Conservation (phyloP, 2,797 vertebrate species). For the Melanotaenia pygmaea region DNA sequence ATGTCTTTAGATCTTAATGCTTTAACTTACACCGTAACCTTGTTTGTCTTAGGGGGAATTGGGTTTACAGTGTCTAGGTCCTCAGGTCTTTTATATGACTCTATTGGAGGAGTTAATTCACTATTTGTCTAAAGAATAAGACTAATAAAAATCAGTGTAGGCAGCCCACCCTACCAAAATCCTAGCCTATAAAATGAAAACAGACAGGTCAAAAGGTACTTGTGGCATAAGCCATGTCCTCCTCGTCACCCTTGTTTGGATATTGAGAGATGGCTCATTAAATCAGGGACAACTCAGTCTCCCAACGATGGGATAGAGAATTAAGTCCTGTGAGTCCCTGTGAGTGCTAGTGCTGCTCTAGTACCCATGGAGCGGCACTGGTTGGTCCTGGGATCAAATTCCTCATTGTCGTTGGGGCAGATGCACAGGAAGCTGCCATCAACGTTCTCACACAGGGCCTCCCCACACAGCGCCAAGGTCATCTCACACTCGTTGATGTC, state of each 20-base stretch:
- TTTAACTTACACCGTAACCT: conserved; percentile 53
- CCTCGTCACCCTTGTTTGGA: conserved; percentile 75
- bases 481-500: conserved; percentile 85
- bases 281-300: conserved; percentile 76
- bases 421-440: conserved; percentile 88
- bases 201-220: conserved; percentile 62
- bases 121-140: conserved; percentile 58
- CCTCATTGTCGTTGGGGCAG: conserved; percentile 84
- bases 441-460: conserved; percentile 84
- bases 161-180: conserved; percentile 54
- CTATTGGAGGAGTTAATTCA: conserved; percentile 53
- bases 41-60: conserved; percentile 71
- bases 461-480: conserved; percentile 80
- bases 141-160: conserved; percentile 55
- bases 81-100: conserved; percentile 58
- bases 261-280: conserved; percentile 80
- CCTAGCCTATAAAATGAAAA: conserved; percentile 61
- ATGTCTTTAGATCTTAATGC: conserved; percentile 45
- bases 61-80: conserved; percentile 41
- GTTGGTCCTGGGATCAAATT: conserved; percentile 83
- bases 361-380: conserved; percentile 82
- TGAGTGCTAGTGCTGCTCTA: conserved; percentile 65
- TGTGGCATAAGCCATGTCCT: conserved; percentile 62
- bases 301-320: conserved; percentile 64
- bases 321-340: conserved; percentile 68